These are phyloP conservation scores for Limnodromus scolopaceus DNA, from an alignment of 2,797 vertebrate species.

Conservation along the genomic window DNA sequence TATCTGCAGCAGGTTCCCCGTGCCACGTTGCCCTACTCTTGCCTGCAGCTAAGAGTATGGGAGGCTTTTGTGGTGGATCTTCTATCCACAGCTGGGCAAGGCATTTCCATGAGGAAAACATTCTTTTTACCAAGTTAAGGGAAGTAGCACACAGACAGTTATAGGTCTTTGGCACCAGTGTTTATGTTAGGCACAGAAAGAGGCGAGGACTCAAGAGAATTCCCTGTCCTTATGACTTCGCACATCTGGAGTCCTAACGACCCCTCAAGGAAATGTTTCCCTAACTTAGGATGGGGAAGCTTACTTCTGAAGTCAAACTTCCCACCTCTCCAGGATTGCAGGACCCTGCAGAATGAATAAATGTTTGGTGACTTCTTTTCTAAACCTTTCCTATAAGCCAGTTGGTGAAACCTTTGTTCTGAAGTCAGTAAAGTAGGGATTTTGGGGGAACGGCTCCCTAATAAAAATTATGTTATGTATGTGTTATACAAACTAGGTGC, in stretches of 20 bases:
- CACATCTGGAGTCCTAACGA: background rate
- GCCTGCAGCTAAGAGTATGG: background rate
- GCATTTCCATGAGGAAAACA: background rate
- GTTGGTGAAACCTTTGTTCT: background rate
- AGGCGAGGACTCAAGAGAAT: background rate
- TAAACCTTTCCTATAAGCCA: background rate
- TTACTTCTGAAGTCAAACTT: background rate
- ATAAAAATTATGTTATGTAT: background rate
- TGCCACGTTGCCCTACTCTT: background rate
- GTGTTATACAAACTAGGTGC: background rate
- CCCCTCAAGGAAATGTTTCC: background rate
- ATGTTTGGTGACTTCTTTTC: background rate
- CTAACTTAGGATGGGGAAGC: background rate
- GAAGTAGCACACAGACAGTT: background rate
- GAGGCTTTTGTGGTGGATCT: background rate
- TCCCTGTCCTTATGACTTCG: background rate
- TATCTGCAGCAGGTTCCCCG: background rate
- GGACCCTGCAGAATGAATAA: background rate
- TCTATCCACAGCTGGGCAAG: background rate
- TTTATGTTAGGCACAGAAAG: background rate
- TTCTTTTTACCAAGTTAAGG: background rate
- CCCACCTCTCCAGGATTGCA: background rate
- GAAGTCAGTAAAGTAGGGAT: background rate
- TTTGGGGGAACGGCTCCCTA: background rate
- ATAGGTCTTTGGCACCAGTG: background rate